These are phyloP conservation scores for Xylocopa sonorina DNA, from an alignment of 1,140 invertebrate species.

Conservation along the genomic window DNA sequence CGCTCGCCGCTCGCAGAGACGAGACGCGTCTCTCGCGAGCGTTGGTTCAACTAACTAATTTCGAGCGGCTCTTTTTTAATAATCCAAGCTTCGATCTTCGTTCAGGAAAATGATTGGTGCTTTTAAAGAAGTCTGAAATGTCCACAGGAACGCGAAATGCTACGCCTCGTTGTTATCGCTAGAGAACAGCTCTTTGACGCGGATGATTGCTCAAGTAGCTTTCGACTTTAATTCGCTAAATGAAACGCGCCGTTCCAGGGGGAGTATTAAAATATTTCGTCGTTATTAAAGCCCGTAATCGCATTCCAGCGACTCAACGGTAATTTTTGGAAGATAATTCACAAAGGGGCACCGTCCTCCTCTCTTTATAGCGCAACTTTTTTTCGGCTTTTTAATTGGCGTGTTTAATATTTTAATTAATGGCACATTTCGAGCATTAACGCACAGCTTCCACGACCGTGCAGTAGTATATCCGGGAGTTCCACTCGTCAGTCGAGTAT, in stretches of 20 bases:
- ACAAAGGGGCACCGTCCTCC: background rate
- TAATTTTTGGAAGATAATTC: constrained; percentile 2
- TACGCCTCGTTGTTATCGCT: background rate
- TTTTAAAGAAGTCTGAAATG: too few species aligned
- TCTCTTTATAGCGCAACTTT: background rate
- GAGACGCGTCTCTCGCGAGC: background rate
- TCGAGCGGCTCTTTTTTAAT: too few species aligned
- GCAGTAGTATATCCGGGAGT: background rate
- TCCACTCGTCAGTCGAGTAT: background rate
- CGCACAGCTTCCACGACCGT: background rate
- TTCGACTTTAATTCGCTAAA: background rate
- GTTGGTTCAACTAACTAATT: too few species aligned
- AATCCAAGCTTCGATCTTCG: too few species aligned
- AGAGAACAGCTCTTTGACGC: too few species aligned
- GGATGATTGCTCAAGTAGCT: background rate
- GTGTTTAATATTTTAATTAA: constrained; percentile 6
- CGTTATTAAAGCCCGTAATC: constrained; percentile 27
- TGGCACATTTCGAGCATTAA: background rate
- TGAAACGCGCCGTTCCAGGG: background rate
- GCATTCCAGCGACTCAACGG: background rate
- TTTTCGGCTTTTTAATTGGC: background rate
- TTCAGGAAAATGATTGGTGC: too few species aligned
- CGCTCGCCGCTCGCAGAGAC: background rate
- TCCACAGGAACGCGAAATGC: background rate
- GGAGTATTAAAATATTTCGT: background rate